These are phyloP conservation scores for Montipora capitata DNA, from an alignment of 92 coral and sea anemone species.

Conservation along the genomic window DNA sequence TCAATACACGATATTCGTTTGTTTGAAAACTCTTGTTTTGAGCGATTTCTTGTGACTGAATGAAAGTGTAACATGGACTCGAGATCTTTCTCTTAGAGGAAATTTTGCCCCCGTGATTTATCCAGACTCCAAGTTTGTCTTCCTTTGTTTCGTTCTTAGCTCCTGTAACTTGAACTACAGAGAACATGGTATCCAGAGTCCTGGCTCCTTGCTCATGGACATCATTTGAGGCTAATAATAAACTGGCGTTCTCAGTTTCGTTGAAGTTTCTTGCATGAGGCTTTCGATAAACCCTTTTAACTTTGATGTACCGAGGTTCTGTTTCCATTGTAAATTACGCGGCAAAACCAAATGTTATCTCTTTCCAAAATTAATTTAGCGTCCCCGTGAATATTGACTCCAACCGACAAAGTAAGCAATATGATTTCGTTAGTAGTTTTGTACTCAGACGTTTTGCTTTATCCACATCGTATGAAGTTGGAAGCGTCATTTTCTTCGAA, in stretches of 20 bases:
- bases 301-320: constrained; percentile 14
- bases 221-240: neutral
- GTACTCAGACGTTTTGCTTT: neutral
- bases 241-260: neutral
- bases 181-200: constrained; percentile 1
- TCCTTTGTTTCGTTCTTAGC: constrained; percentile 6
- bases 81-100: constrained; percentile 5
- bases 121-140: neutral
- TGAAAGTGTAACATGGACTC: neutral
- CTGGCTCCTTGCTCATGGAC: constrained; percentile 5
- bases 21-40: neutral
- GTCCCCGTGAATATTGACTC: neutral
- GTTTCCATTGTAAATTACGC: constrained; percentile 3
- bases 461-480: neutral
- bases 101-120: neutral
- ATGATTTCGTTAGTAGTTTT: neutral
- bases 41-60: neutral
- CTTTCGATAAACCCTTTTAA: constrained; percentile 20
- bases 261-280: constrained; percentile 13
- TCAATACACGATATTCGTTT: neutral
- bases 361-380: neutral
- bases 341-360: neutral
- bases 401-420: neutral
- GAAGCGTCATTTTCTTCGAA: neutral
- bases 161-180: constrained; percentile 14